These are phyloP conservation scores for Drosophila algonquin DNA, from an alignment of 2,888 invertebrate species.

Conservation along the genomic window DNA sequence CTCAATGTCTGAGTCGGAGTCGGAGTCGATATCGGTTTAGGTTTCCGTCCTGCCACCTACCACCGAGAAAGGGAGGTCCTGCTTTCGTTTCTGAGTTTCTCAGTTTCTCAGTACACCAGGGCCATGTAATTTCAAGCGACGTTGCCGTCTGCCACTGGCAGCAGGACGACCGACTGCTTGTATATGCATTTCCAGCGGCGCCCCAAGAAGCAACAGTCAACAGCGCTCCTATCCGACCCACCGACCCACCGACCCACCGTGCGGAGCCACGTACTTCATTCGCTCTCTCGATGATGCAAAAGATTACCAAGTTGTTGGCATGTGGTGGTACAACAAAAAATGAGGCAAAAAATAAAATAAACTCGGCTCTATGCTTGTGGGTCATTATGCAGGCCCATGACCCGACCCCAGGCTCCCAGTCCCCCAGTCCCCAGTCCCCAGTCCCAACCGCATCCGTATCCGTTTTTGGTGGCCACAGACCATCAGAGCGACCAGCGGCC, in stretches of 20 bases:
- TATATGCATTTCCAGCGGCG: conserved; percentile 69
- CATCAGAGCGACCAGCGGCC: conserved; percentile 43
- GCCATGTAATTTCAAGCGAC: conserved; percentile 62
- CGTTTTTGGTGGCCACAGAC: conserved; percentile 28
- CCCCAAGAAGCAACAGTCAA: conserved; percentile 66
- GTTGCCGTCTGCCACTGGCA: conserved; percentile 33
- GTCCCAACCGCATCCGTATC: conserved; percentile 15
- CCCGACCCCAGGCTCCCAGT: conserved; percentile 9
- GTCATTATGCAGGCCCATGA: conserved; percentile 72
- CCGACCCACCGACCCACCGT: background rate
- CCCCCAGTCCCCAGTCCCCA: background rate
- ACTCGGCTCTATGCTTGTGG: conserved; percentile 62
- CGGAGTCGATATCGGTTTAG: conserved; percentile 16
- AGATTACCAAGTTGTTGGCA: conserved; percentile 75
- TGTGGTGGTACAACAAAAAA: conserved; percentile 45
- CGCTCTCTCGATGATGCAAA: conserved; percentile 76
- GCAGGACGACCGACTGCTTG: conserved; percentile 48
- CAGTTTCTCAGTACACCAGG: conserved; percentile 19
- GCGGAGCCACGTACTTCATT: conserved; percentile 68
- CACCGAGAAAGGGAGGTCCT: background rate
- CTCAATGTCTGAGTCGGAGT: background rate
- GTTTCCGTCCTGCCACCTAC: conserved; percentile 6
- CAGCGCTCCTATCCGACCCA: conserved; percentile 10
- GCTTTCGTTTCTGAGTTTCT: background rate
- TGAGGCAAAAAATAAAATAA: conserved; percentile 24